Percentiles rank a stretch among this genome's conserved stretches.
Evolutionary conservation across 2,113 vertebrate genomes (phyloP).

Genomic region (Isichthys henryi): DNA sequence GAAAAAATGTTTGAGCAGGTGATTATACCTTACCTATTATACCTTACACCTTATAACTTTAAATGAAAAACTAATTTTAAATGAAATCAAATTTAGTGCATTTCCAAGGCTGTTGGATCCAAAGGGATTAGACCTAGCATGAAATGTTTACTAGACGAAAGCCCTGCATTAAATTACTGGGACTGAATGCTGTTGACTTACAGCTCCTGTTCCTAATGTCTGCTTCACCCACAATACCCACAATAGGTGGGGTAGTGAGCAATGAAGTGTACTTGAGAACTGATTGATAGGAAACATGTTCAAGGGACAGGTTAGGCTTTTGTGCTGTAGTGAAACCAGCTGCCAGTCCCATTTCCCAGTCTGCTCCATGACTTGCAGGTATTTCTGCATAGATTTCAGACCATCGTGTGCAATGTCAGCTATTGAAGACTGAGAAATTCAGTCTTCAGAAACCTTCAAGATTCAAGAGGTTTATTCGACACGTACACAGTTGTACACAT

Average conservation of each 20-base stretch:
- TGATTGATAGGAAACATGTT: neutral
- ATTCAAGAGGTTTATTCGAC: no score
- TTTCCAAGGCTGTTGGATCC: neutral
- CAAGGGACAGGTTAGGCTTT: neutral
- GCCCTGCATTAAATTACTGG: neutral
- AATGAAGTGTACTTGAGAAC: neutral
- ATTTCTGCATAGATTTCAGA: neutral
- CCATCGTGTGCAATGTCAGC: neutral
- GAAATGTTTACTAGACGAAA: neutral
- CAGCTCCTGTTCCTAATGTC: neutral
- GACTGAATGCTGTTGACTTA: neutral
- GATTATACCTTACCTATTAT: neutral
- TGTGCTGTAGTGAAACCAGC: neutral
- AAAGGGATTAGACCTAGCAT: neutral
- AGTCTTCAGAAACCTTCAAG: neutral
- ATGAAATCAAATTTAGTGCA: neutral
- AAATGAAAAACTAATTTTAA: neutral
- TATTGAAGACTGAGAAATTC: neutral
- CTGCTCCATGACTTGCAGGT: neutral
- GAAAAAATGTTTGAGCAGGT: neutral
- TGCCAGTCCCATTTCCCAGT: neutral
- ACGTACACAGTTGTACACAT: no score
- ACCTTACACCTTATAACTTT: neutral
- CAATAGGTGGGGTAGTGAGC: neutral
- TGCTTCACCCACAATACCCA: neutral